These are phyloP conservation scores for Scolopax mira DNA, from an alignment of 2,113 vertebrate species.

Conservation along the genomic window DNA sequence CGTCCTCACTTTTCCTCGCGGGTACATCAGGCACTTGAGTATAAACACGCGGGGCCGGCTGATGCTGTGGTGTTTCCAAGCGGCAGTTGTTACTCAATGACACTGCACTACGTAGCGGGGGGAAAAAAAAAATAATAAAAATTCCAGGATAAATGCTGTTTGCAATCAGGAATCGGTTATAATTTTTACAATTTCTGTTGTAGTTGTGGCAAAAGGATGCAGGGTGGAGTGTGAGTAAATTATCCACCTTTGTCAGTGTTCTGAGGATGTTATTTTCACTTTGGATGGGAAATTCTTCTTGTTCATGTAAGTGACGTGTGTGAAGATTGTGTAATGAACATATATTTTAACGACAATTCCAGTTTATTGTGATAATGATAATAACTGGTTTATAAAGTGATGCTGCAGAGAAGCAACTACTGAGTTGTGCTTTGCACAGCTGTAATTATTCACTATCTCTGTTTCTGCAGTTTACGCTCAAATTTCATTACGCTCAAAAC, in stretches of 20 bases:
- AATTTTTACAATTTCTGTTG: neutral
- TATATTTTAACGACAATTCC: neutral
- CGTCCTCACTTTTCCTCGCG: neutral
- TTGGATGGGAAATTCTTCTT: neutral
- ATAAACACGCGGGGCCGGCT: accelerated
- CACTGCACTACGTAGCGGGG: accelerated
- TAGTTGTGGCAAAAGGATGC: neutral
- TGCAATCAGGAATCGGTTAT: neutral
- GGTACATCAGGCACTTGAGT: too few relatives aligned
- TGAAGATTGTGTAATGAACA: neutral
- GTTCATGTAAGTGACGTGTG: neutral
- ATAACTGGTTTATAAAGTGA: neutral
- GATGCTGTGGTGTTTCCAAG: neutral
- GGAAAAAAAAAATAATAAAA: too few relatives aligned
- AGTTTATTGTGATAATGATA: neutral
- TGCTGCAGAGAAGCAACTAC: neutral
- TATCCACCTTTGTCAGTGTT: neutral
- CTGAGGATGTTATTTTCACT: neutral
- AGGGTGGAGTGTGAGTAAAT: neutral
- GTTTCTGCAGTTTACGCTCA: neutral
- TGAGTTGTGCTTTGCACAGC: neutral
- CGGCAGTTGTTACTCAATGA: neutral
- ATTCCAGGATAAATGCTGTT: neutral
- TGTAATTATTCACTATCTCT: neutral
- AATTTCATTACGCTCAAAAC: neutral